Evolutionary conservation across 2,797 vertebrate species (phyloP), one percentile per base, ranked within the genome.

Genomic region (Cottoperca gobio): DNA sequence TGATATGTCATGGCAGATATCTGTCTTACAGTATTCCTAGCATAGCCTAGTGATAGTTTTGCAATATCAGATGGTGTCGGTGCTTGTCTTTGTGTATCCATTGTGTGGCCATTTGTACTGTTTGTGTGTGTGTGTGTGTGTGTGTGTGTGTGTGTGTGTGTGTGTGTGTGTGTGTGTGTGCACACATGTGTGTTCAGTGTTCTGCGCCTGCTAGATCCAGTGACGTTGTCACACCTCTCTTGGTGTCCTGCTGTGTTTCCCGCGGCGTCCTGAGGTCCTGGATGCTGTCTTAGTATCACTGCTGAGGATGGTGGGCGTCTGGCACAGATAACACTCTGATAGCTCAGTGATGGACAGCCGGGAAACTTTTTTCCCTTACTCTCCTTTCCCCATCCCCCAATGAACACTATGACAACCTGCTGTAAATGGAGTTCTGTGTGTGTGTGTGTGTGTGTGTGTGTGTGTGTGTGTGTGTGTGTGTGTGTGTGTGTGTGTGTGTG

Each of bases 241-340:
- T 8, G 81, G 89, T 86, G 87, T 89, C 92, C 91, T 91, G 93
- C 90, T 94, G 91, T 91, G 91, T 88, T 93, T 92, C 91, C 92
- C 90, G 89, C 70, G 42, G 91, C 88, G 83, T 91, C 84, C 91
- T 83, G 72, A 90, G 90, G 90, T 91, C 90, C 92, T 94, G 92
- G 92, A 93, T 88, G 89, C 90, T 87, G 90, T 94, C 92, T 92
- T 85, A 58, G 89, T 90, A 89, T 89, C 86, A 80, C 86, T 87
- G 86, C 84, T 86, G 85, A 92, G 86, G 90, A 91, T 92, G 85
- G 91, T 92, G 91, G 92, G 91, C 91, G 92, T 93, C 93, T 93
- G 91, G 91, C 92, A 92, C 87, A 88, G 93, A 93, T 92, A 93
- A 86, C 71, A 88, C 91, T 88, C 87, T 91, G 92, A 94, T 93